Evolutionary conservation across 2,888 invertebrate species (phyloP), one percentile per base, ranked within the genome.

Genomic region (Xestia xanthographa): DNA sequence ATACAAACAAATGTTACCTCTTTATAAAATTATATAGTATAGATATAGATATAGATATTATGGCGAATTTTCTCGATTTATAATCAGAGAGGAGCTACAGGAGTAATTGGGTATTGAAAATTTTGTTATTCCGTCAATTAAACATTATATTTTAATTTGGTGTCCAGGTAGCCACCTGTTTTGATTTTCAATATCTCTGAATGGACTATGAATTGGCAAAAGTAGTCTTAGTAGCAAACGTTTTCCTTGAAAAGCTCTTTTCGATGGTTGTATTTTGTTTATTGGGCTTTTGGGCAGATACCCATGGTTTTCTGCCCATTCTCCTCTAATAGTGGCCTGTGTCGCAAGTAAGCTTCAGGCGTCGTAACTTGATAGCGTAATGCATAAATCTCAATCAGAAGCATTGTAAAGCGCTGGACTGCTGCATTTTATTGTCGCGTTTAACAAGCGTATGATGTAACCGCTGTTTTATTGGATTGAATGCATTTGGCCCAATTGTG

Each of bases 321-420:
- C 41, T 41, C 41, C 63, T 85, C 83, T 83, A 81, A 75, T 72
- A 73, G 69, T 78, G 69, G 77, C 72, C 80, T 74, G 68, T 85
- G 82, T 85, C 77, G 70, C 72, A 80, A 80, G 78, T 70, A 62
- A 50, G 69, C 72, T 72, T 69, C 73, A 62, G 50, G 79, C 77
- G 72, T 78, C 73, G 86, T 84, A 90, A 90, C 83, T 83, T 81
- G 79, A 84, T 83, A 84, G 75, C 66, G 73, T 45, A 86, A 87
- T 79, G 67, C 89, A 89, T 93, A 93, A 92, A 92, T 93, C 87
- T 90, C 87, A 92, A 92, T 92, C 90, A 92, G 72, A 84, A 72
- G 79, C 83, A 88, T 89, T 88, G 84, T 87, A 84, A 74, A 77
- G 77, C 82, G 82, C 82, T 84, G 75, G 86, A 74, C 41, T 67